Conservation (phyloP, 1,140 invertebrate genomes). For the Vanessa atalanta region DNA sequence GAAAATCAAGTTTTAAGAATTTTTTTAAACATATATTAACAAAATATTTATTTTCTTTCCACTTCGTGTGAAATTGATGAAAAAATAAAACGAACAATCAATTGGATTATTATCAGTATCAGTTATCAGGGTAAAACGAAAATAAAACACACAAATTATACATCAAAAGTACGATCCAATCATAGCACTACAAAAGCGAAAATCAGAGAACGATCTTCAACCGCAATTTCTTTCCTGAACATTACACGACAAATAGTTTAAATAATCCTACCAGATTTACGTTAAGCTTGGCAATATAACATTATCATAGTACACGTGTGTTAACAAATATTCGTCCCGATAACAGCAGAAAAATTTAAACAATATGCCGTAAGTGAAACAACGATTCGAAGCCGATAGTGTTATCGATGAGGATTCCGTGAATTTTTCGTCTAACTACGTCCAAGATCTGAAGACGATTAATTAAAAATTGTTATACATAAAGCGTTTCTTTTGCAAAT, state of each 20-base stretch:
- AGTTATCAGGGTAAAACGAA: too few relatives aligned
- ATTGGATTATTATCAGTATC: too few relatives aligned
- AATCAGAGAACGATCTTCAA: too few relatives aligned
- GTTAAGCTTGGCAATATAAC: neutral
- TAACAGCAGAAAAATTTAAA: neutral
- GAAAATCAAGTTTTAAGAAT: neutral
- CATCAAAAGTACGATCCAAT: too few relatives aligned
- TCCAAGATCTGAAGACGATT: slow-evolving; percentile 2
- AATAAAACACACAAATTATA: too few relatives aligned
- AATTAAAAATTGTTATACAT: neutral
- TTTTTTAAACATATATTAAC: neutral
- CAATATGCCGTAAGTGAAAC: slow-evolving; percentile 13
- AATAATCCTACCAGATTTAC: too few relatives aligned
- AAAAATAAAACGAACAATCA: too few relatives aligned
- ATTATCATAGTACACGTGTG: neutral
- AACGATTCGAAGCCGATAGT: slow-evolving; percentile 13
- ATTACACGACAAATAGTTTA: too few relatives aligned
- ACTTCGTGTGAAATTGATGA: too few relatives aligned
- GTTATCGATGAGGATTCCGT: slow-evolving; percentile 17
- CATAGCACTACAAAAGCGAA: too few relatives aligned
- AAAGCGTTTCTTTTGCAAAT: neutral
- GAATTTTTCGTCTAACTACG: slow-evolving; percentile 3
- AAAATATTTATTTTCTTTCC: too few relatives aligned
- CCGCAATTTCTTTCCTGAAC: too few relatives aligned
- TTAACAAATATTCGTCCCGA: neutral